These are phyloP conservation scores for Papilio dardanus DNA, from an alignment of 1,140 invertebrate species.

Conservation along the genomic window DNA sequence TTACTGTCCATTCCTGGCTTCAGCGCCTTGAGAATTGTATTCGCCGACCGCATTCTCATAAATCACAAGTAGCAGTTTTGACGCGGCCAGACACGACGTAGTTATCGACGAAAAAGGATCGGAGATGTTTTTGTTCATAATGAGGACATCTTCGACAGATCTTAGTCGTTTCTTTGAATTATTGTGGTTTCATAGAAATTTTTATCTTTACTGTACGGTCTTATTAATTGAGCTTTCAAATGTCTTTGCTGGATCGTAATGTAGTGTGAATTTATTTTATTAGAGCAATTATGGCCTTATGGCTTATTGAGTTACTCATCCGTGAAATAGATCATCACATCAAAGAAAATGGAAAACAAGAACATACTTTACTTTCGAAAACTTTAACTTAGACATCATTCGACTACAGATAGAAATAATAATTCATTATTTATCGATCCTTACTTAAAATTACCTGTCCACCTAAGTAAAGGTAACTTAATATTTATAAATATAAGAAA, in stretches of 20 bases:
- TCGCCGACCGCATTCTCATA: background rate
- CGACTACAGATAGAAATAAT: background rate
- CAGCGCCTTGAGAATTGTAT: background rate
- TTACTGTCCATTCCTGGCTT: background rate
- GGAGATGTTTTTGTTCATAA: slow-evolving; percentile 4
- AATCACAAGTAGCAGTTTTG: slow-evolving; percentile 9
- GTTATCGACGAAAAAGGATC: slow-evolving; percentile 18
- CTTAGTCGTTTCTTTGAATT: background rate
- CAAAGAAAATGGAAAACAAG: background rate
- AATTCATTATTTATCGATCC: background rate
- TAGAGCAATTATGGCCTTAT: background rate
- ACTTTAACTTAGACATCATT: background rate
- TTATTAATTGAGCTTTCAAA: slow-evolving; percentile 3
- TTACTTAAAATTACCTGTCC: background rate
- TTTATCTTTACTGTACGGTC: background rate
- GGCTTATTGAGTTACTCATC: background rate
- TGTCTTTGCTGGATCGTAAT: background rate
- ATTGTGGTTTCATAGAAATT: background rate
- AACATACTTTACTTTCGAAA: background rate
- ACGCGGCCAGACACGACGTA: slow-evolving; percentile 10
- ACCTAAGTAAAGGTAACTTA: background rate
- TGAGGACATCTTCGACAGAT: slow-evolving; percentile 5
- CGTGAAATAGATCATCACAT: background rate
- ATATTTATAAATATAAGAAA: no score
- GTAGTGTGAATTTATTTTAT: background rate